Percentiles rank a stretch among this genome's conserved stretches.
phyloP scores from a whole-genome alignment of 2,113 vertebrate species.

The Benitochromis conjunctus region DNA sequence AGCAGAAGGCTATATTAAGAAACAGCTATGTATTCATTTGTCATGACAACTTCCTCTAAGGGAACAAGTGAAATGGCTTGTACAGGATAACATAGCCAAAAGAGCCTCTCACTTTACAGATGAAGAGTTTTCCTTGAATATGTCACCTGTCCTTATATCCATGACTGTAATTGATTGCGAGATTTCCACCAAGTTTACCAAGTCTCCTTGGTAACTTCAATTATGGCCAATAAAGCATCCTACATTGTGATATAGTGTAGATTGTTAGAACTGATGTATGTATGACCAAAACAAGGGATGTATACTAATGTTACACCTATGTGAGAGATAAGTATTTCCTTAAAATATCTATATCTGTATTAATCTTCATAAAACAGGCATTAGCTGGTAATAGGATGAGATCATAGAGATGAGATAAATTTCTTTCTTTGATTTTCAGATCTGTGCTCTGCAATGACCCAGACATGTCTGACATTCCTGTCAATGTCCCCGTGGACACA shows the following conservation, averaged over 20 bases:
- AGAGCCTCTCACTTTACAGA: background rate
- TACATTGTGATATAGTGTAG: background rate
- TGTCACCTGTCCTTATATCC: background rate
- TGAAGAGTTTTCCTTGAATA: background rate
- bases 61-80: background rate
- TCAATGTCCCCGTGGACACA: slow-evolving; percentile 87
- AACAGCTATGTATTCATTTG: background rate
- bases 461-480: slow-evolving; percentile 90
- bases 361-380: background rate
- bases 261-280: background rate
- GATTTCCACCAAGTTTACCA: background rate
- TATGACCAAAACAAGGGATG: background rate
- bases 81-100: background rate
- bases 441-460: slow-evolving; percentile 90
- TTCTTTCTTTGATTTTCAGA: slow-evolving; percentile 61
- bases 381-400: background rate
- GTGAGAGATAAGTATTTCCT: background rate
- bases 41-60: background rate
- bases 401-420: background rate
- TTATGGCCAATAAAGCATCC: background rate
- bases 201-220: background rate
- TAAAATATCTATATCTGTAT: background rate
- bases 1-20: background rate
- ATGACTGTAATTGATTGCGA: background rate
- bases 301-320: background rate